Evolutionary conservation across 2,888 invertebrate species (phyloP), one percentile per base, ranked within the genome.

Genomic region (Synanthedon myopaeformis): DNA sequence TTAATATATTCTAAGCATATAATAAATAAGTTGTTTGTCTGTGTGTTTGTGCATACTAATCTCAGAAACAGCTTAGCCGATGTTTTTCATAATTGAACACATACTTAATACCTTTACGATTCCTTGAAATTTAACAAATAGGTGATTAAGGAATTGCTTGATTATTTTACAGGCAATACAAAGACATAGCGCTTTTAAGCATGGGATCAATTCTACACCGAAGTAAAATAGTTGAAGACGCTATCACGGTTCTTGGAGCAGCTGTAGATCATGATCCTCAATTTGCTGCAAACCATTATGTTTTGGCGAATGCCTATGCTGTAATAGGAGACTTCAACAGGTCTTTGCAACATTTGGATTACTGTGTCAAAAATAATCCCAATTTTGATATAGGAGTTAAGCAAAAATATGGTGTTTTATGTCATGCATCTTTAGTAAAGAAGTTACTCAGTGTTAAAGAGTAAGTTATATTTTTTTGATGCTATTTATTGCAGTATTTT

Each of bases 151-250:
- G 35, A 35, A 0, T 10, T 8, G 0, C 10, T 10, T 35, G 35
- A 35, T 35, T 45, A 12, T 45, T 45, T 88, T 88, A 14, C 85
- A 94, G 94, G 64, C 79, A 89, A 61, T 91, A 91, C 68, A 91
- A 92, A 72, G 92, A 94, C 70, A 89, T 94, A 52, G 91, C 94
- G 0, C 79, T 94, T 42, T 83, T 94, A 54, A 93, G 91, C 66
- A 79, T 95, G 68, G 95, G 93, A 0, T 91, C 92, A 49, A 89
- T 94, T 59, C 82, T 95, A 12, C 93, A 93, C 65, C 90, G 92
- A 51, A 90, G 92, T 51, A 86, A 88, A 58, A 88, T 89, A 62
- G 89, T 91, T 1, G 90, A 91, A 57, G 94, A 95, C 74, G 94
- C 94, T 0, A 89, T 92, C 1, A 89, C 92, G 57, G 88, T 95